Conservation (phyloP, 2,797 vertebrate genomes). For the Gadopsis marmoratus region DNA sequence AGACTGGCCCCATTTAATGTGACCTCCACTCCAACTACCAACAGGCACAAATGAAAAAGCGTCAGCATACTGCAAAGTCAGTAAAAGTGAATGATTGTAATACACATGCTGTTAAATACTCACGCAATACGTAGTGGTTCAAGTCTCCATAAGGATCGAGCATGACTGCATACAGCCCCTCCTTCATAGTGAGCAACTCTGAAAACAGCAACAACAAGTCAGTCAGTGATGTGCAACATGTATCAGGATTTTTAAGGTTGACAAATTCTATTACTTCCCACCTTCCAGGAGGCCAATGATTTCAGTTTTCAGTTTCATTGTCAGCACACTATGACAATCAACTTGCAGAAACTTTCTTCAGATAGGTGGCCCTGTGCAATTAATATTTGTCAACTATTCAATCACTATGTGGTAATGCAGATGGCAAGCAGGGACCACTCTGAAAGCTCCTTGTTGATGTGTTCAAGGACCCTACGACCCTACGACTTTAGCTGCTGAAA, state of each 20-base stretch:
- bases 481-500: not conserved
- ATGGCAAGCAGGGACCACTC: not conserved
- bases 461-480: not conserved
- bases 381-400: not conserved
- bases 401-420: not conserved
- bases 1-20: slow-evolving; percentile 94
- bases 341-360: not conserved
- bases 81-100: not conserved
- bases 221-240: not conserved
- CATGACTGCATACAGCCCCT: slow-evolving; percentile 92
- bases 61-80: not conserved
- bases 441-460: not conserved
- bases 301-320: not conserved
- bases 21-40: slow-evolving; percentile 92
- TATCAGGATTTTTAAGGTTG: not conserved
- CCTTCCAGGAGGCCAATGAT: not conserved
- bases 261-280: not conserved
- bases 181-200: slow-evolving; percentile 94
- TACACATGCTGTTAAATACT: slow-evolving; percentile 26
- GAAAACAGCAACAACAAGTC: slow-evolving; percentile 35
- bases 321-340: not conserved
- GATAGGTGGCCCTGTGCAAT: not conserved
- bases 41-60: slow-evolving; percentile 18
- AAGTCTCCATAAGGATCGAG: slow-evolving; percentile 94
- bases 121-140: slow-evolving; percentile 94